A percentile compares a stretch with the other conserved stretches of the same genome.
These are phyloP conservation scores for Mesodorylaimus sp. DNA, from an alignment of 2,888 invertebrate species.

Conservation along the genomic window DNA sequence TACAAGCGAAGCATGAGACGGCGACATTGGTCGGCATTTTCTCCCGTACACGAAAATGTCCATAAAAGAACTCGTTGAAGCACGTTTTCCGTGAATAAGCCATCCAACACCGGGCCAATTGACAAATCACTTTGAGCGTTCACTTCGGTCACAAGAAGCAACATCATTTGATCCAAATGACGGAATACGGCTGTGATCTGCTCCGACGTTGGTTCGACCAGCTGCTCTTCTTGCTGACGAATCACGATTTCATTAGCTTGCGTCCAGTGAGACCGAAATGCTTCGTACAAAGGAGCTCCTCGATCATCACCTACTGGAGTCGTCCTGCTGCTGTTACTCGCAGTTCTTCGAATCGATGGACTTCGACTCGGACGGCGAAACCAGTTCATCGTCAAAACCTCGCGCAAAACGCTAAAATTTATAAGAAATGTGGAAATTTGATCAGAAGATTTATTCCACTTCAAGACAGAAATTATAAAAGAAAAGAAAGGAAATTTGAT, in stretches of 20 bases:
- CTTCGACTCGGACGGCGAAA: no score
- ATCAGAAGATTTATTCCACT: no score
- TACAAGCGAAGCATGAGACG: slow-evolving; percentile 12
- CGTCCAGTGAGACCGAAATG: slow-evolving; percentile 9
- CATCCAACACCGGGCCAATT: slow-evolving; percentile 25
- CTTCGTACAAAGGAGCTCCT: slow-evolving; percentile 4
- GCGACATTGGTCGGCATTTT: slow-evolving; percentile 14
- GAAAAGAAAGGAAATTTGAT: no score
- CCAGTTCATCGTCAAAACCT: no score
- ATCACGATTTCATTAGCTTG: slow-evolving; percentile 7
- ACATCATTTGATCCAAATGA: slow-evolving; percentile 10
- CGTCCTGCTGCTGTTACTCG: no score
- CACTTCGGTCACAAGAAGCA: slow-evolving; percentile 9
- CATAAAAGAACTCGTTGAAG: slow-evolving; percentile 19
- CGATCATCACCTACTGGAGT: no score
- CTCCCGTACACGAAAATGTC: slow-evolving; percentile 17
- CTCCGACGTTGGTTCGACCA: background rate
- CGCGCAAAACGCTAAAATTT: no score
- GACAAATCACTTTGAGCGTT: background rate
- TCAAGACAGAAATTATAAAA: no score
- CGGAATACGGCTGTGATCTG: slow-evolving; percentile 4
- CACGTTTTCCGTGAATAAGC: slow-evolving; percentile 22
- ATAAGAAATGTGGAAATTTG: no score
- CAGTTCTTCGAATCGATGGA: no score
- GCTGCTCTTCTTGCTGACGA: background rate